phyloP scores from a whole-genome alignment of 2,797 vertebrate genomes.

The Crocidura indochinensis region DNA sequence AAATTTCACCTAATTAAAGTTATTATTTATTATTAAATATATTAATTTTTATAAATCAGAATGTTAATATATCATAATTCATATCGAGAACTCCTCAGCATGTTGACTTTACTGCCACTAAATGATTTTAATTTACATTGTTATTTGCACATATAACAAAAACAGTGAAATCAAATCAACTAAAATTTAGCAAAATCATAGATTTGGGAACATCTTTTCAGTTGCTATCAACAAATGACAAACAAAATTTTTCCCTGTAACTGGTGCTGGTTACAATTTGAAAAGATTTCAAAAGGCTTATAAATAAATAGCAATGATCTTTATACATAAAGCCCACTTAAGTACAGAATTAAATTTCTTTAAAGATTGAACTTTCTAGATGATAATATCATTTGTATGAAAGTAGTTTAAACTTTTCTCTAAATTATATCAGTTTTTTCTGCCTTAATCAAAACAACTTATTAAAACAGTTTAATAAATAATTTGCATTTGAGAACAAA shows the following conservation, averaged over 20 bases:
- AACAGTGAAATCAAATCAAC: conserved; percentile 49
- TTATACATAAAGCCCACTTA: neutral
- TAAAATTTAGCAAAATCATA: conserved; percentile 9
- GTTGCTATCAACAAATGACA: conserved; percentile 49
- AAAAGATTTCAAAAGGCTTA: conserved; percentile 54
- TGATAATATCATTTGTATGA: conserved; percentile 15
- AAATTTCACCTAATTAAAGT: too few species aligned
- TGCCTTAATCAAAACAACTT: conserved; percentile 1
- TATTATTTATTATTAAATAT: conserved; percentile 7
- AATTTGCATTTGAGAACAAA: neutral
- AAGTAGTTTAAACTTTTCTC: conserved; percentile 47
- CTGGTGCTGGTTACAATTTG: neutral
- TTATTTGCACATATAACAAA: neutral
- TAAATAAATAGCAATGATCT: conserved; percentile 5
- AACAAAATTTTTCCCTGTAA: conserved; percentile 52
- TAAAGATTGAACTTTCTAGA: conserved; percentile 25
- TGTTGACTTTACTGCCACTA: neutral
- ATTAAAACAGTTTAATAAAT: neutral
- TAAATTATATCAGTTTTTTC: neutral
- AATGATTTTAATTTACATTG: neutral
- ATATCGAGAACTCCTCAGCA: conserved; percentile 27
- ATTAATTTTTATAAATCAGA: conserved; percentile 23
- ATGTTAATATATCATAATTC: neutral
- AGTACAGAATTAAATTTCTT: neutral
- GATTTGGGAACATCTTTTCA: neutral